Base-by-base conservation (phyloP, 2,888 invertebrate species). In the Epinotia brunnichana region DNA sequence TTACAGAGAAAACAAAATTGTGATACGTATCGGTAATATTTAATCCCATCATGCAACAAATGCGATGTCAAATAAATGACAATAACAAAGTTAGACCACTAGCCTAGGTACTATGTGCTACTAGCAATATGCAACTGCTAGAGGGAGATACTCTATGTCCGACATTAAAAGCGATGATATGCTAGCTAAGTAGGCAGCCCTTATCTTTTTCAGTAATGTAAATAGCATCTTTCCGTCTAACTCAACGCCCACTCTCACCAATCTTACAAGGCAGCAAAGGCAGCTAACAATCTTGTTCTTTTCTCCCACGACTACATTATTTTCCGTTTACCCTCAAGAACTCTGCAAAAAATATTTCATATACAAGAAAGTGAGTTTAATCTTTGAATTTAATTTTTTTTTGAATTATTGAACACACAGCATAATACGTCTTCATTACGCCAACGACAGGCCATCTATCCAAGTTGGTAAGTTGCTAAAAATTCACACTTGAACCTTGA, bases 401-500 rank as follows among this genome's bases (percentile, higher is more conserved):
- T n/a, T n/a, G n/a, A n/a, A n/a, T 48, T 48, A n/a, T 48, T 1
- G 5, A 48, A 39, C 54, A 67, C 17, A 44, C 44, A 24, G 0
- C 51, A 39, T 61, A 41, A 68, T 68, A 59, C 17, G 39, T 60
- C 39, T 60, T 24, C 48, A 60, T 53, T 66, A 66, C n/a, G 29
- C 51, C 53, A 66, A 57, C 53, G 41, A 66, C 60, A 53, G 61
- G 41, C 35, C 61, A 66, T 66, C 56, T 54, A 53, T 60, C 39
- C 57, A 59, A 69, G 56, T 59, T 59, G 51, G 39, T 35, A 60
- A 66, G 41, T 66, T 66, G 39, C 35, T 63, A 66, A 60, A 69
- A 71, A 66, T 60, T 71, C 53, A 51, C 59, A 53, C 21, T 67
- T 57, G 62, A 67, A 67, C 74, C 56, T 13, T 17, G 62, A 51